Percentiles rank a stretch among this genome's conserved stretches.
Conservation (phyloP, 2,888 invertebrate species). For the Acrobasis suavella region DNA sequence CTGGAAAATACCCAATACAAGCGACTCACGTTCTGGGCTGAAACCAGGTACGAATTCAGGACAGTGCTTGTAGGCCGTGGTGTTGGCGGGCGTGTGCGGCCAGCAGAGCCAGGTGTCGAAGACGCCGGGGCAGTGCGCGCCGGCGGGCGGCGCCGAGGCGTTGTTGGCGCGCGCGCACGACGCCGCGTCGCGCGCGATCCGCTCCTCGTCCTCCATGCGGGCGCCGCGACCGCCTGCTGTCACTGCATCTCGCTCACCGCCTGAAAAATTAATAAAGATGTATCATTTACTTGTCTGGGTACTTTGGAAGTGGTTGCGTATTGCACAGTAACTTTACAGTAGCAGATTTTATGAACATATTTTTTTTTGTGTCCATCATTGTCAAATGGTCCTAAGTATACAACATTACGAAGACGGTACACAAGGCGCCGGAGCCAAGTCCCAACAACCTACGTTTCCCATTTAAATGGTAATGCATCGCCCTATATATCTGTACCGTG, state of each 20-base stretch:
- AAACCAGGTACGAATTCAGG: conserved; percentile 90
- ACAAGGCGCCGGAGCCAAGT: neutral
- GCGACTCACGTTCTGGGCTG: conserved; percentile 85
- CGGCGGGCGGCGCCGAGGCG: conserved; percentile 65
- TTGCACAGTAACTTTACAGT: neutral
- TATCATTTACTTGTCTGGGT: too few species aligned
- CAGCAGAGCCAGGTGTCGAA: conserved; percentile 93
- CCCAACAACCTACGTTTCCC: conserved; percentile 20
- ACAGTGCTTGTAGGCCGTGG: conserved; percentile 85
- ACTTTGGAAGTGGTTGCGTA: too few species aligned
- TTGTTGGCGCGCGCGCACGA: conserved; percentile 55
- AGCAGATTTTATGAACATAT: neutral
- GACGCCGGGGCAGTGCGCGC: conserved; percentile 85
- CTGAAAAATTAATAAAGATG: neutral
- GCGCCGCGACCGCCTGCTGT: conserved; percentile 16
- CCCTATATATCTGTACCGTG: neutral
- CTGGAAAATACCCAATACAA: too few species aligned
- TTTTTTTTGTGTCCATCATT: neutral
- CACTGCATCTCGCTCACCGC: conserved; percentile 2
- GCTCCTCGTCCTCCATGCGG: conserved; percentile 63
- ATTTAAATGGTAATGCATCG: conserved; percentile 26
- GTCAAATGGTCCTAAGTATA: neutral
- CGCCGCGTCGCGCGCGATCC: conserved; percentile 55
- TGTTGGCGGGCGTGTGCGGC: conserved; percentile 87
- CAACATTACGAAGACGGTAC: neutral